These are phyloP conservation scores for Colossoma macropomum DNA, from an alignment of 2,113 vertebrate genomes.

Conservation along the genomic window DNA sequence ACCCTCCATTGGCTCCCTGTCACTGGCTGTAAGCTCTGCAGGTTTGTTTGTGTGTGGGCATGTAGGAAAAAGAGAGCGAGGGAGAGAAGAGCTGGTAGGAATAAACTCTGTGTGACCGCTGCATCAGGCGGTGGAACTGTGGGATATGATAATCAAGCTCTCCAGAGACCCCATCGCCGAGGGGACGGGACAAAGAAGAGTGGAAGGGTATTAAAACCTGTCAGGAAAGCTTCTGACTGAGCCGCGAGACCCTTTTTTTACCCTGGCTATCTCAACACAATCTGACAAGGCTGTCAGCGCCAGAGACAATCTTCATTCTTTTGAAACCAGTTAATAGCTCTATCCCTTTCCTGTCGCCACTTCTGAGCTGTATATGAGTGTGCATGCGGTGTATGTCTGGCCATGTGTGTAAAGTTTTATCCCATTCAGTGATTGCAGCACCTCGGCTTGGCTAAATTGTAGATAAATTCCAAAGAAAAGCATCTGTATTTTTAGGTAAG, in stretches of 20 bases:
- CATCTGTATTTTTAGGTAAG: neutral
- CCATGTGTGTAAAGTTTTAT: neutral
- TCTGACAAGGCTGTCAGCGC: neutral
- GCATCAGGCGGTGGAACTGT: neutral
- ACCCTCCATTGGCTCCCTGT: neutral
- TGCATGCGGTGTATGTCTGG: neutral
- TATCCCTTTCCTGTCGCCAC: neutral
- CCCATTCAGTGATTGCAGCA: neutral
- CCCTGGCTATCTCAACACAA: neutral
- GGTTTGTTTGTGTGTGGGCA: conserved; percentile 1
- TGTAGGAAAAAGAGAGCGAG: neutral
- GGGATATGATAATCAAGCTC: neutral
- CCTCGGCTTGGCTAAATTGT: neutral
- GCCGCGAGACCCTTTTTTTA: neutral
- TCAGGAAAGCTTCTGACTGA: neutral
- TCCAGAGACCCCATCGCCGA: neutral
- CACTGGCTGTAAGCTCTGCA: neutral
- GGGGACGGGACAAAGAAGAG: neutral
- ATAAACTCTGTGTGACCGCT: neutral
- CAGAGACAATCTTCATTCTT: neutral
- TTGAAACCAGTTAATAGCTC: neutral
- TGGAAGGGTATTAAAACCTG: neutral
- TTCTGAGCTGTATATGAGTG: neutral
- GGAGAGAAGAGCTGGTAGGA: neutral
- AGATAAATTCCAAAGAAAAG: neutral